phyloP scores from a whole-genome alignment of 2,888 invertebrate species.

The Tanaodytes sp. region DNA sequence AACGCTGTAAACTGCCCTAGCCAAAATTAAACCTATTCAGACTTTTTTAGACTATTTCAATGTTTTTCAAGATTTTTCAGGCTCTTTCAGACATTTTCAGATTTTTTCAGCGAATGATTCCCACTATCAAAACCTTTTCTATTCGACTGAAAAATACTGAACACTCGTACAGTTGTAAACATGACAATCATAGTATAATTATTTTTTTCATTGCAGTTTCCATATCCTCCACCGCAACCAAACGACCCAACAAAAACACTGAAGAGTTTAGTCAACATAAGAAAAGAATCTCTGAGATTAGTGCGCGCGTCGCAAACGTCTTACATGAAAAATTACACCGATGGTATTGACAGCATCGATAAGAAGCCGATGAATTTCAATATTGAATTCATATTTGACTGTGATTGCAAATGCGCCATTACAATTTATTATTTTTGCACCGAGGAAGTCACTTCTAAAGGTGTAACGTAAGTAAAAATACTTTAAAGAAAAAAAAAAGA shows the following conservation, averaged over 20 bases:
- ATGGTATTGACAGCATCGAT: conserved; percentile 75
- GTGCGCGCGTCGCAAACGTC: conserved; percentile 82
- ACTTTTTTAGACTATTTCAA: too few species aligned
- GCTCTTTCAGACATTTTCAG: too few species aligned
- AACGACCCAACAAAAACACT: conserved; percentile 98
- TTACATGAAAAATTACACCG: conserved; percentile 74
- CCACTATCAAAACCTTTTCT: too few species aligned
- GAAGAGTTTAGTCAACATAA: conserved; percentile 95
- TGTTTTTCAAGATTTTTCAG: too few species aligned
- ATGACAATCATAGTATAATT: too few species aligned
- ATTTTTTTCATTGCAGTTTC: conserved; percentile 93
- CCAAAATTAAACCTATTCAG: too few species aligned
- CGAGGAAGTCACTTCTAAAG: conserved; percentile 90
- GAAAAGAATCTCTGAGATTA: conserved; percentile 96
- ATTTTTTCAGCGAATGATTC: too few species aligned
- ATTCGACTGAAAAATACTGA: too few species aligned
- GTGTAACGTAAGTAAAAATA: conserved; percentile 82
- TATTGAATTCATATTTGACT: conserved; percentile 97
- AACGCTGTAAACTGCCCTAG: too few species aligned
- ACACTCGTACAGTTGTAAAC: too few species aligned
- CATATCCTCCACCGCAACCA: conserved; percentile 95
- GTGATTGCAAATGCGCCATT: conserved; percentile 94
- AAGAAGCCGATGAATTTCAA: conserved; percentile 85
- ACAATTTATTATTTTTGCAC: conserved; percentile 96
- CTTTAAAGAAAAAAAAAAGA: conserved; percentile 13